A percentile compares a stretch with the other conserved stretches of the same genome.
These are phyloP conservation scores for Pomacea canaliculata DNA, from an alignment of 2,888 invertebrate genomes.

Conservation along the genomic window DNA sequence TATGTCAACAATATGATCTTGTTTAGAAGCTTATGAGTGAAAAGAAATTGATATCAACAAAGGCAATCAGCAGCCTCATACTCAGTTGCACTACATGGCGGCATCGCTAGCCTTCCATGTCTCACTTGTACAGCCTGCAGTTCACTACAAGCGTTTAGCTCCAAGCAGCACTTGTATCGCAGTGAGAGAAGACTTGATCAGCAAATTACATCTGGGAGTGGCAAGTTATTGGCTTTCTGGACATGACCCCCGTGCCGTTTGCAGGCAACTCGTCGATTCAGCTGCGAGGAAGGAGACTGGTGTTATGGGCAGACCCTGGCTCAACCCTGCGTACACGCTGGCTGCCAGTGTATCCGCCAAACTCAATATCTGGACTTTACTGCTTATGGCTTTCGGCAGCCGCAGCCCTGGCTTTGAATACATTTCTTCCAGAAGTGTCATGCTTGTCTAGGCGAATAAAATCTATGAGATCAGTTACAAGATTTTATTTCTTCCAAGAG, in stretches of 20 bases:
- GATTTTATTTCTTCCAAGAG: too few species aligned
- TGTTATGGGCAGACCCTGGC: too few species aligned
- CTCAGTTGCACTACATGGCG: too few species aligned
- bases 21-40: too few species aligned
- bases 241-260: background rate
- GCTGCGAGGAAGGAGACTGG: background rate
- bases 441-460: background rate
- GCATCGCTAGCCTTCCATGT: too few species aligned
- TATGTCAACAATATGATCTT: too few species aligned
- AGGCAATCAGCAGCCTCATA: too few species aligned
- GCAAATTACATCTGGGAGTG: constrained; percentile 1
- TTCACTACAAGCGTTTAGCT: too few species aligned
- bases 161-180: background rate
- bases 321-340: too few species aligned
- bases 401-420: constrained; percentile 3
- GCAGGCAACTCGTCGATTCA: background rate
- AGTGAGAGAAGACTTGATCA: background rate
- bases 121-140: too few species aligned
- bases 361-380: constrained; percentile 5
- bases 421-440: constrained; percentile 5
- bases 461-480: too few species aligned
- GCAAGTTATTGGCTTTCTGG: constrained; percentile 1
- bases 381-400: constrained; percentile 6
- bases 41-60: too few species aligned
- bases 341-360: background rate